Percentiles rank a stretch among this genome's conserved stretches.
These are phyloP conservation scores for Rhimphoctona megacephalus DNA, from an alignment of 2,888 invertebrate species.

Conservation along the genomic window DNA sequence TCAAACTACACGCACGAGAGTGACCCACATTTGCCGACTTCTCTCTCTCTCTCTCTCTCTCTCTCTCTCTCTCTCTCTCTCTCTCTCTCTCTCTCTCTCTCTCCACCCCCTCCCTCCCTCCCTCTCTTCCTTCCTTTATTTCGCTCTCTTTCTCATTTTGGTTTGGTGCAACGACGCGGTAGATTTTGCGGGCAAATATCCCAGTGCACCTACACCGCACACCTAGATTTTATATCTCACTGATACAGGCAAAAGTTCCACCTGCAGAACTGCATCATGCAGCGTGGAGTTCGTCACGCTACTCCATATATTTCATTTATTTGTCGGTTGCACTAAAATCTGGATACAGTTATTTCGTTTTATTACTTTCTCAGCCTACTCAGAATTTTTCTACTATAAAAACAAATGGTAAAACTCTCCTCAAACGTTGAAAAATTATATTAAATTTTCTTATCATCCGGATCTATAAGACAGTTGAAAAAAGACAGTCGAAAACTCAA, in stretches of 20 bases:
- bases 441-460: too few relatives aligned
- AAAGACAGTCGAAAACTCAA: background rate
- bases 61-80: background rate
- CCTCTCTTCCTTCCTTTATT: background rate
- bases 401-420: background rate
- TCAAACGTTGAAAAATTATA: background rate
- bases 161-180: slow-evolving; percentile 38
- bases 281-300: slow-evolving; percentile 55
- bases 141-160: slow-evolving; percentile 11
- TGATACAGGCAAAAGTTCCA: slow-evolving; percentile 34
- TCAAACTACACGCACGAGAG: slow-evolving; percentile 66
- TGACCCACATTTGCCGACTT: slow-evolving; percentile 64
- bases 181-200: slow-evolving; percentile 47
- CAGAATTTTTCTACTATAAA: background rate
- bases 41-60: slow-evolving; percentile 4
- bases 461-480: too few relatives aligned
- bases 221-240: slow-evolving; percentile 11
- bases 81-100: background rate
- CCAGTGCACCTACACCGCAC: slow-evolving; percentile 20
- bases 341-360: background rate
- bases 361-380: background rate
- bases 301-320: slow-evolving; percentile 18
- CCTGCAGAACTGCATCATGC: slow-evolving; percentile 59
- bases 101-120: too few relatives aligned
- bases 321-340: slow-evolving; percentile 31